Conservation (phyloP, 2,888 invertebrate species). For the Sminthurides aquaticus region DNA sequence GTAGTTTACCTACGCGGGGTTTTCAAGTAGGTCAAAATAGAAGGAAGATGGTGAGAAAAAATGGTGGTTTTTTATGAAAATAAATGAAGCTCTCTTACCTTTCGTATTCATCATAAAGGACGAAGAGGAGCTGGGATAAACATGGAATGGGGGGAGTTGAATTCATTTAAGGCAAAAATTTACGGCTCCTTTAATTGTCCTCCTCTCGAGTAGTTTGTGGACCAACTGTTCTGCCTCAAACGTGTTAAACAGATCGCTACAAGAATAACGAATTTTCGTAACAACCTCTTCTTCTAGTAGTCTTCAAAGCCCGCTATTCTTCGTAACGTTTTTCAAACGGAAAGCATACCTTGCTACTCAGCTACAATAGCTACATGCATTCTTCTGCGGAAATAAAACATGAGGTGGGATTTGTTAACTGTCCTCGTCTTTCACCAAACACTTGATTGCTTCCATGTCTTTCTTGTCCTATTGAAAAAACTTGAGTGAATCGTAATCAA, state of each 20-base stretch:
- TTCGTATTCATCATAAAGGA: conserved; percentile 33
- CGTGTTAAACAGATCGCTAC: not conserved
- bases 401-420: too few relatives aligned
- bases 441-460: too few relatives aligned
- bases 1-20: not conserved
- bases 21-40: not conserved
- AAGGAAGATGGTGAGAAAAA: not conserved
- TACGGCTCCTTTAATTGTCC: conserved; percentile 42
- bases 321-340: too few relatives aligned
- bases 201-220: not conserved
- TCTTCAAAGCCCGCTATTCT: too few relatives aligned
- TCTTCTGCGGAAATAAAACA: too few relatives aligned
- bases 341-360: too few relatives aligned
- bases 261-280: not conserved
- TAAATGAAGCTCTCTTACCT: conserved; percentile 27
- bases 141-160: conserved; percentile 42
- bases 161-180: conserved; percentile 41
- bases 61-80: not conserved
- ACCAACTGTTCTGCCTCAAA: not conserved
- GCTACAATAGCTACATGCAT: too few relatives aligned
- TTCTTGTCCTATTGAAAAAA: too few relatives aligned
- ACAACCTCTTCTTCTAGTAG: too few relatives aligned
- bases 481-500: too few relatives aligned
- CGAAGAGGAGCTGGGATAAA: conserved; percentile 26
- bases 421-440: too few relatives aligned